phyloP scores from a whole-genome alignment of 2,113 vertebrate species.

The Panurus biarmicus region DNA sequence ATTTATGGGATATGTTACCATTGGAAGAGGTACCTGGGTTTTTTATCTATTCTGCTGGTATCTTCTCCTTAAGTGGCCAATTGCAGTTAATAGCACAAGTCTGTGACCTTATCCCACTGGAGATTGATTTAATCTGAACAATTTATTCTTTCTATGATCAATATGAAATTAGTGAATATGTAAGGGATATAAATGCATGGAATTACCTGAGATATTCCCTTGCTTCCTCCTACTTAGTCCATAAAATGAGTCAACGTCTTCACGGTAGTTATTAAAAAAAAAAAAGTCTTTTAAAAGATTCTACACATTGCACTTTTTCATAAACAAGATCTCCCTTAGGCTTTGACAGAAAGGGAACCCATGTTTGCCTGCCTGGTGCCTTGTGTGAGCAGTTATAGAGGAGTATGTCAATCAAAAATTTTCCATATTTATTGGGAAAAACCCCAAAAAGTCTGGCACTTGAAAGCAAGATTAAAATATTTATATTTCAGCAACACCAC shows the following conservation, averaged over 20 bases:
- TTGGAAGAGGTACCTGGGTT: background rate
- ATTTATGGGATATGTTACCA: background rate
- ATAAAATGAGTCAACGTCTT: background rate
- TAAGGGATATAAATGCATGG: background rate
- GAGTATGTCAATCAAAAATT: background rate
- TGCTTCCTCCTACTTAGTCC: background rate
- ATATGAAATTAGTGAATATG: slow-evolving; percentile 9
- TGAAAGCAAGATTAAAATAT: slow-evolving; percentile 57
- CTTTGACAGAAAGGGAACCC: background rate
- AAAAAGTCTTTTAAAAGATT: background rate
- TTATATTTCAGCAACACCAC: slow-evolving; percentile 38
- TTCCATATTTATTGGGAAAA: background rate
- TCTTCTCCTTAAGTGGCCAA: background rate
- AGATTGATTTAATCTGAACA: slow-evolving; percentile 20
- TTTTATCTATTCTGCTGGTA: background rate
- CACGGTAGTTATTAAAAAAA: background rate
- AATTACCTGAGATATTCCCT: background rate
- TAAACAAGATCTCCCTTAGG: background rate
- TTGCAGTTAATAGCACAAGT: background rate
- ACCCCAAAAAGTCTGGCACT: background rate
- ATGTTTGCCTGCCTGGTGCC: background rate
- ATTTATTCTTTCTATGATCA: background rate
- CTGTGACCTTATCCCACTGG: background rate
- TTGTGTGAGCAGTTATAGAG: background rate
- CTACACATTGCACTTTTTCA: background rate